Evolutionary conservation across 2,113 vertebrate species (phyloP).

Genomic region (Taxidea taxus): DNA sequence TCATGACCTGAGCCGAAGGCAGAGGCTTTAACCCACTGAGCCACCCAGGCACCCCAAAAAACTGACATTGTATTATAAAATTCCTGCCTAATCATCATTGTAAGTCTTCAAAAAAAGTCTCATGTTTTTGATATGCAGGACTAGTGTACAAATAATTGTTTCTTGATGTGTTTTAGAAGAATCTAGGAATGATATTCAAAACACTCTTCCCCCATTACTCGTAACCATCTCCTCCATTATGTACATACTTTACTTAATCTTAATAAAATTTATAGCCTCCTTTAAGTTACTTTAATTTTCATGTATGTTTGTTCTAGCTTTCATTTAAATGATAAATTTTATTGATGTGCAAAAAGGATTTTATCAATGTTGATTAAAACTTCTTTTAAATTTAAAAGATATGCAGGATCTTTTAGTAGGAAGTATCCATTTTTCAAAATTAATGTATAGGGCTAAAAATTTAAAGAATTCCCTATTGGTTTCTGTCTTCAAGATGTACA

Average conservation of each 20-base stretch:
- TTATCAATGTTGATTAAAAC: not conserved
- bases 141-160: not conserved
- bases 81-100: not conserved
- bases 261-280: not conserved
- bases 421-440: not conserved
- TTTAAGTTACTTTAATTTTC: constrained; percentile 9
- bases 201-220: not conserved
- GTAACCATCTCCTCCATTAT: not conserved
- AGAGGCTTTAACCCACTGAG: too few species aligned
- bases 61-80: not conserved
- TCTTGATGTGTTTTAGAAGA: not conserved
- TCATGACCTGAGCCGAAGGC: too few species aligned
- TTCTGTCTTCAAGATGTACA: not conserved
- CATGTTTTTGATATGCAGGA: not conserved
- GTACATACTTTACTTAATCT: not conserved
- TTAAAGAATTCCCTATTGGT: not conserved
- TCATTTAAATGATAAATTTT: not conserved
- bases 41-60: too few species aligned
- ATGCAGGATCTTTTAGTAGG: not conserved
- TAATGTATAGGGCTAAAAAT: not conserved
- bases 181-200: not conserved
- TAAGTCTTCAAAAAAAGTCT: not conserved
- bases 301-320: not conserved
- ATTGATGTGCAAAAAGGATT: not conserved
- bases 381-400: constrained; percentile 11